A percentile compares a stretch with the other conserved stretches of the same genome.
Evolutionary conservation across 2,888 invertebrate genomes (phyloP).

Genomic region (Mallateleia sp.): DNA sequence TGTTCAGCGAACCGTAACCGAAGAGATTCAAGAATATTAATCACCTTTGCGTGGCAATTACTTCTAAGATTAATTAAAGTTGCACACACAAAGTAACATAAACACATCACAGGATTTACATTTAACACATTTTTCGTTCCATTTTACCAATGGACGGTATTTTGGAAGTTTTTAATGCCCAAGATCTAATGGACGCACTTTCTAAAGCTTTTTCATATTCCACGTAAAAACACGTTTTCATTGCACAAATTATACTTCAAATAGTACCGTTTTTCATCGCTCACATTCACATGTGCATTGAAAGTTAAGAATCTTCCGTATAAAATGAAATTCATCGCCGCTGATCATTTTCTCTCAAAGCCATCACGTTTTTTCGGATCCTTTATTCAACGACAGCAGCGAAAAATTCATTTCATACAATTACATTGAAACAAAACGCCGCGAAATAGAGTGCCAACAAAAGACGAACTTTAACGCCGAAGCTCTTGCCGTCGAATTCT

Average conservation of each 20-base stretch:
- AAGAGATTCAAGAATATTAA: no score
- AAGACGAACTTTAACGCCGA: constrained; percentile 37
- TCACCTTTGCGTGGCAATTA: background rate
- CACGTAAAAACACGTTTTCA: no score
- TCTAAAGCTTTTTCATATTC: no score
- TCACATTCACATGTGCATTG: background rate
- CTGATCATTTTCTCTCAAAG: constrained; percentile 31
- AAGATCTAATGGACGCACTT: no score
- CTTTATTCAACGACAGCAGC: constrained; percentile 9
- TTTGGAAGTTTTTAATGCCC: no score
- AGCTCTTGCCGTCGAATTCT: constrained; percentile 25
- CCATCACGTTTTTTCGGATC: constrained; percentile 12
- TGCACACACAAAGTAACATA: no score
- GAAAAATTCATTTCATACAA: constrained; percentile 48
- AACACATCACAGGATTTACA: no score
- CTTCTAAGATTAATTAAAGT: no score
- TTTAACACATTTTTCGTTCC: no score
- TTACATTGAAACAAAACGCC: constrained; percentile 50
- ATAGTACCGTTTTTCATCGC: background rate
- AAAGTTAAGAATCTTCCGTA: constrained; percentile 8
- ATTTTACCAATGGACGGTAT: no score
- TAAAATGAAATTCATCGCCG: constrained; percentile 33
- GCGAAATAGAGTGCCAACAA: constrained; percentile 41
- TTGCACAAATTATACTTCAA: no score
- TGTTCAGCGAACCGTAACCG: background rate